Base-by-base conservation (phyloP, 2,797 vertebrate species). In the Phataginus tetradactyla region DNA sequence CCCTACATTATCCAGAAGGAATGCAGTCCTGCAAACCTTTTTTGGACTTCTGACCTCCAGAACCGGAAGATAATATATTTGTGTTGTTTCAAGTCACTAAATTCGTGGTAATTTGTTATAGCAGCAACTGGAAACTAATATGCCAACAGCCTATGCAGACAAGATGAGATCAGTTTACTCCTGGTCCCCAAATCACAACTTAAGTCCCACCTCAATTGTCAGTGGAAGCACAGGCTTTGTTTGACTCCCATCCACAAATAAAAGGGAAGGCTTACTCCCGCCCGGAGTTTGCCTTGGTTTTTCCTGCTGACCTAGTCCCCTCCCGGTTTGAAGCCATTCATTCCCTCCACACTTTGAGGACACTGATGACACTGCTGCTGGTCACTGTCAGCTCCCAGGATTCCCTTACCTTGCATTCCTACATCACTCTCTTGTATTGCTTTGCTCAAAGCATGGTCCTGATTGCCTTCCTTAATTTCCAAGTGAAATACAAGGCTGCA, bases 91-190 rank as follows among this genome's bases (percentile, higher is more conserved):
- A 83, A 90, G 45, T 49, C 7, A 57, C 55, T 75, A 64, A 71
- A n/a, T 49, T 37, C 37, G 75, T 45, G n/a, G 34, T 71, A 42
- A 75, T 64, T 72, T 94, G 20, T 86, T 89, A 69, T 20, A 79
- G 13, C 42, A 94, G 49, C 37, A 69, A 71, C 32, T 79, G 83
- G 74, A 94, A 97, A 83, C 42, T 25, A 92, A 93, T 57, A 84
- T 32, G 74, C 37, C 51, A 84, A 90, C 14, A 93, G 18, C 53
- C n/a, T 74, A 61, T 21, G 49, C 64, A 75, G 79, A 95, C 9
- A 51, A 80, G 61, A 93, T 37, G 37, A 69, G 17, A 37, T 71
- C 68, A 51, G 63, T 91, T 85, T 90, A 74, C 11, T 83, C 63
- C 84, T 51, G 21, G 34, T 71, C 71, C 85, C 64, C 39, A 87